Conservation (phyloP, 2,888 invertebrate species). For the Serrognathus titanus region DNA sequence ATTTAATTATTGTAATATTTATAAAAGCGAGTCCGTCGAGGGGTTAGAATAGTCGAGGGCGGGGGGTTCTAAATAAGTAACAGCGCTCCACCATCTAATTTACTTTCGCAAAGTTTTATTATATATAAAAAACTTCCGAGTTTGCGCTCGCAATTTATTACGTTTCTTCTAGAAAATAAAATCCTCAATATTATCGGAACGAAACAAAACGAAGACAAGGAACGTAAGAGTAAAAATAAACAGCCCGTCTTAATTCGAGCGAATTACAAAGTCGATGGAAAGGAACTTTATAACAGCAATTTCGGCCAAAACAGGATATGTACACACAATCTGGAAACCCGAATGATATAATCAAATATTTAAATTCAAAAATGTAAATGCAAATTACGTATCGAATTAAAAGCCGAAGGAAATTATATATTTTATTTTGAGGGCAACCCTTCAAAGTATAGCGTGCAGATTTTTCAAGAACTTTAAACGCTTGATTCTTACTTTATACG, state of each 20-base stretch:
- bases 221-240: not conserved
- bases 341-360: conserved; percentile 19
- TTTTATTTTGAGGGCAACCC: conserved; percentile 9
- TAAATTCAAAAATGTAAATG: conserved; percentile 19
- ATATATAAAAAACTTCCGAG: conserved; percentile 35
- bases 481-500: conserved; percentile 1
- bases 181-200: not conserved
- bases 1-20: conserved; percentile 51
- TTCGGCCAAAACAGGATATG: conserved; percentile 8
- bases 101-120: conserved; percentile 38
- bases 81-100: conserved; percentile 38
- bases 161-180: conserved; percentile 1
- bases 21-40: conserved; percentile 42
- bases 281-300: conserved; percentile 2
- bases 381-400: conserved; percentile 11
- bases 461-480: conserved; percentile 2
- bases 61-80: conserved; percentile 36
- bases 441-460: conserved; percentile 14
- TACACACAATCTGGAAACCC: conserved; percentile 3
- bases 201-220: not conserved
- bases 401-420: conserved; percentile 13
- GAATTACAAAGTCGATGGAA: not conserved
- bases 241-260: not conserved
- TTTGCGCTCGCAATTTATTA: conserved; percentile 19
- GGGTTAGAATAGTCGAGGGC: conserved; percentile 20